Evolutionary conservation across 1,140 invertebrate species (phyloP).

Genomic region (Drosophila repleta): DNA sequence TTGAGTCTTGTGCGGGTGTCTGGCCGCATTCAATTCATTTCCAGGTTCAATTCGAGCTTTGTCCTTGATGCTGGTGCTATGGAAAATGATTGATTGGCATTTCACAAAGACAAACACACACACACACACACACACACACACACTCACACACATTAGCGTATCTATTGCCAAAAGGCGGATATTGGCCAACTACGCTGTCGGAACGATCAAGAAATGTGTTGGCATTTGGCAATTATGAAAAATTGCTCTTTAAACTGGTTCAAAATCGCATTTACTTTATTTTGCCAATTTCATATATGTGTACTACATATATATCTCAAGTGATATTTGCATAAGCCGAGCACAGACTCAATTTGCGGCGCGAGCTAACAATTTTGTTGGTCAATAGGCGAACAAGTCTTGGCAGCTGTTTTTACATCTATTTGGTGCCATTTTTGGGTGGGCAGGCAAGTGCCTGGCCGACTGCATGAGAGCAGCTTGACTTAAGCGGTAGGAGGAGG

Average conservation of each 20-base stretch:
- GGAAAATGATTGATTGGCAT: slow-evolving; percentile 44
- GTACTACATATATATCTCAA: background rate
- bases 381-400: slow-evolving; percentile 40
- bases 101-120: background rate
- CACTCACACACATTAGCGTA: background rate
- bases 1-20: slow-evolving; percentile 36
- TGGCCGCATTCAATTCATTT: slow-evolving; percentile 25
- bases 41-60: slow-evolving; percentile 26
- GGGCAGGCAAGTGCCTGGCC: background rate
- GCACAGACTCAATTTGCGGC: slow-evolving; percentile 1
- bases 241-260: slow-evolving; percentile 36
- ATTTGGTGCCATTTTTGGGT: slow-evolving; percentile 5
- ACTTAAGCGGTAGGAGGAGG: background rate
- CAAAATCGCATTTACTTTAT: slow-evolving; percentile 15
- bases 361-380: slow-evolving; percentile 25
- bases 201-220: slow-evolving; percentile 13
- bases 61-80: slow-evolving; percentile 25
- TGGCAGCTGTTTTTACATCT: background rate
- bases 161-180: slow-evolving; percentile 36
- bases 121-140: background rate
- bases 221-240: slow-evolving; percentile 8
- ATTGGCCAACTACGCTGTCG: slow-evolving; percentile 21
- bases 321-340: slow-evolving; percentile 21
- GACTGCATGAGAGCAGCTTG: background rate
- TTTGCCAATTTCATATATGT: background rate